phyloP scores from a whole-genome alignment of 2,797 vertebrate species.

The Pitangus sulphuratus region DNA sequence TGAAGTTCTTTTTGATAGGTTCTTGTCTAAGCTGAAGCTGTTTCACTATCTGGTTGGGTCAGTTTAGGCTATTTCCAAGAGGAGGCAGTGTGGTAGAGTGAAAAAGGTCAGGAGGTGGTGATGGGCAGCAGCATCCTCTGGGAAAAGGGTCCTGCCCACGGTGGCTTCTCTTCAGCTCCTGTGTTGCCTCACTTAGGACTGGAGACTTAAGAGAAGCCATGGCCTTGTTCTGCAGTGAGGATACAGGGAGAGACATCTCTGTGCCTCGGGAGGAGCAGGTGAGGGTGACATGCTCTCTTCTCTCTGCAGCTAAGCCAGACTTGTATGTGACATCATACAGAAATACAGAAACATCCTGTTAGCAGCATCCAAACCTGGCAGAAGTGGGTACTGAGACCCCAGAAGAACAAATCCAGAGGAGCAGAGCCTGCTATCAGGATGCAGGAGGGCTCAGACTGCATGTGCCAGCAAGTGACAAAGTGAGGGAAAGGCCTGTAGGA shows the following conservation, averaged over 20 bases:
- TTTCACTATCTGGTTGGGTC: background rate
- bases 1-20: background rate
- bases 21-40: background rate
- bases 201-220: background rate
- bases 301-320: background rate
- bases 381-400: background rate
- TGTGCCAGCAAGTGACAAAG: background rate
- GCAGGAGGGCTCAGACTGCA: background rate
- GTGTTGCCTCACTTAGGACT: background rate
- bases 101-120: background rate
- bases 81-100: background rate
- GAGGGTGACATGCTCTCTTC: background rate
- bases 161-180: background rate
- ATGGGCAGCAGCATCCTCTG: background rate
- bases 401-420: background rate
- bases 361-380: accelerated
- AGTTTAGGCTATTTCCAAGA: background rate
- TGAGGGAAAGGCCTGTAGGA: background rate
- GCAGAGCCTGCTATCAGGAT: background rate
- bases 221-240: background rate
- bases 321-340: accelerated
- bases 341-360: accelerated
- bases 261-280: background rate
- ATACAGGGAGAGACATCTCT: background rate
- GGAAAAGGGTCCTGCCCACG: background rate